These are phyloP conservation scores for Pyrgilauda ruficollis DNA, from an alignment of 2,113 vertebrate species.

Conservation along the genomic window DNA sequence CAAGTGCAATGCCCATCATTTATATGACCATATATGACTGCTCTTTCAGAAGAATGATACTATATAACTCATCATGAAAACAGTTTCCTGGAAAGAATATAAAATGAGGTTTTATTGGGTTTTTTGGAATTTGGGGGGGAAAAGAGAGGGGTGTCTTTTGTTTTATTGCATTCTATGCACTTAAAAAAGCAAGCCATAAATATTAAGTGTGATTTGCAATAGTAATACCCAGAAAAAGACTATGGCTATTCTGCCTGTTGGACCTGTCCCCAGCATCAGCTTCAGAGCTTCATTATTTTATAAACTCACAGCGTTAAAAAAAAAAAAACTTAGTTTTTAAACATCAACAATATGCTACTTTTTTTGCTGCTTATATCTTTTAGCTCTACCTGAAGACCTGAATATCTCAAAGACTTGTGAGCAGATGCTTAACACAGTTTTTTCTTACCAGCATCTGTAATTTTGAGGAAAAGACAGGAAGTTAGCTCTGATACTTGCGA, in stretches of 20 bases:
- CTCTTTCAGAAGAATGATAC: background rate
- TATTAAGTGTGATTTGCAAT: background rate
- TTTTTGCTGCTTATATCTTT: background rate
- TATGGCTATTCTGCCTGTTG: background rate
- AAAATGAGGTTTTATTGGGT: background rate
- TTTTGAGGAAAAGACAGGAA: background rate
- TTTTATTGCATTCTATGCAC: background rate
- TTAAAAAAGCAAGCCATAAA: background rate
- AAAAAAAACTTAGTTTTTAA: background rate
- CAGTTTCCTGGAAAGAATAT: background rate
- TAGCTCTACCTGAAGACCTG: background rate
- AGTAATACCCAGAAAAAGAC: background rate
- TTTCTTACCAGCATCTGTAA: background rate
- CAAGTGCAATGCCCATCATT: background rate
- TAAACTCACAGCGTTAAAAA: background rate
- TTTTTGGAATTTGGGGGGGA: accelerated
- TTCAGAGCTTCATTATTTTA: background rate
- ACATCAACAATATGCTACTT: background rate
- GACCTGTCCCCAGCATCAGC: background rate
- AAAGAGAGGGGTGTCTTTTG: background rate
- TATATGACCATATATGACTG: background rate
- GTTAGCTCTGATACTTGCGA: background rate
- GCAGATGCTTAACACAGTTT: background rate
- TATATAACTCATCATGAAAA: background rate
- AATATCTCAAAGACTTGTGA: background rate